These are phyloP conservation scores for Pyrocoelia pectoralis DNA, from an alignment of 2,888 invertebrate genomes.

Conservation along the genomic window DNA sequence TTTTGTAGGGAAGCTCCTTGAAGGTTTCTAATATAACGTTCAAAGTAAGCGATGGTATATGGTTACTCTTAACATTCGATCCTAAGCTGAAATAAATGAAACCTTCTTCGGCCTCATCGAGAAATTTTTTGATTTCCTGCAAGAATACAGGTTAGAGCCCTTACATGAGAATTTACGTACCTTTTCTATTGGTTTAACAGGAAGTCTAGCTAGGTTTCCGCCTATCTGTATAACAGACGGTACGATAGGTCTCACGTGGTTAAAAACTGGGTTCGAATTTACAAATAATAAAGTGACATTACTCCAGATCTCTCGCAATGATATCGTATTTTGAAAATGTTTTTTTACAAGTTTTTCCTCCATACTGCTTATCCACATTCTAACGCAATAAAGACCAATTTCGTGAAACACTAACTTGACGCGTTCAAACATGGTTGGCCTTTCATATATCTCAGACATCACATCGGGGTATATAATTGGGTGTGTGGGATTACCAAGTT, in stretches of 20 bases:
- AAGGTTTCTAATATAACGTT: slow-evolving; percentile 2
- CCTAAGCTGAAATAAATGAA: slow-evolving; percentile 17
- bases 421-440: slow-evolving; percentile 8
- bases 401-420: not conserved
- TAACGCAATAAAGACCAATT: not conserved
- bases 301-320: slow-evolving; percentile 43
- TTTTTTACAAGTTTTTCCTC: slow-evolving; percentile 38
- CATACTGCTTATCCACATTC: not conserved
- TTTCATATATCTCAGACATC: not conserved
- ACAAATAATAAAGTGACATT: slow-evolving; percentile 52
- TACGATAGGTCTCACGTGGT: slow-evolving; percentile 47
- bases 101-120: not conserved
- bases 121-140: not conserved
- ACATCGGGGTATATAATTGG: slow-evolving; percentile 60
- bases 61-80: not conserved
- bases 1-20: not conserved
- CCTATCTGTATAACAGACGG: slow-evolving; percentile 52
- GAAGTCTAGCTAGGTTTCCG: slow-evolving; percentile 46
- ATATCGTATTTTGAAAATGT: slow-evolving; percentile 48
- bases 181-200: slow-evolving; percentile 43
- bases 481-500: slow-evolving; percentile 64
- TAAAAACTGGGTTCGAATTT: slow-evolving; percentile 51
- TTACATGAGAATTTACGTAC: slow-evolving; percentile 37
- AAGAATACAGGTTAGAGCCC: no score
- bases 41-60: not conserved